These are phyloP conservation scores for Acleris emargana DNA, from an alignment of 2,888 invertebrate genomes.

Conservation along the genomic window DNA sequence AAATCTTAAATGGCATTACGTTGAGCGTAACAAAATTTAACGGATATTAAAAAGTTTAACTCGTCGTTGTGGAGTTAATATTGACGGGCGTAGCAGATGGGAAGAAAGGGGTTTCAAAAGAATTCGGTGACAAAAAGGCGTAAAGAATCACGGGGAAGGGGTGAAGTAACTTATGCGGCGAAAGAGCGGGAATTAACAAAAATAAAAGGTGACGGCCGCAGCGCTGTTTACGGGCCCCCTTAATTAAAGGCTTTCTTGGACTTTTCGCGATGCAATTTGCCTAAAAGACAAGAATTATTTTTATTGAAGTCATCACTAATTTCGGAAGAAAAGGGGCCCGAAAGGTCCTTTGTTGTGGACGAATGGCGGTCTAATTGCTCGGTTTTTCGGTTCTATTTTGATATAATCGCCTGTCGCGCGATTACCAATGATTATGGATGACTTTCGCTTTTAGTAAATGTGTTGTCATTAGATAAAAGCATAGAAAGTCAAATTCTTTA, in stretches of 20 bases:
- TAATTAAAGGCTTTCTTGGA: conserved; percentile 83
- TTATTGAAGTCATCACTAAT: conserved; percentile 85
- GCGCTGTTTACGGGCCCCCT: conserved; percentile 78
- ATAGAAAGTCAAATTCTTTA: not conserved
- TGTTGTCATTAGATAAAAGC: conserved; percentile 6
- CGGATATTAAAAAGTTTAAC: conserved; percentile 84
- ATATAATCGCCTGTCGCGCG: conserved; percentile 58
- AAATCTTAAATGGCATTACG: conserved; percentile 71
- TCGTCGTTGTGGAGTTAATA: conserved; percentile 79
- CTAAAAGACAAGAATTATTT: conserved; percentile 84
- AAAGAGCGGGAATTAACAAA: conserved; percentile 82
- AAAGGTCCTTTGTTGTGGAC: conserved; percentile 74
- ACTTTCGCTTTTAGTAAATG: conserved; percentile 22
- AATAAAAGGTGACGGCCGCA: conserved; percentile 82
- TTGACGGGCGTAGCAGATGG: conserved; percentile 84
- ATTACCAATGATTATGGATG: conserved; percentile 57
- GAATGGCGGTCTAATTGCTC: conserved; percentile 79
- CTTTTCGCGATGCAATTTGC: conserved; percentile 84
- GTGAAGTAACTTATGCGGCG: conserved; percentile 83
- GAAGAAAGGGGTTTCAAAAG: conserved; percentile 79
- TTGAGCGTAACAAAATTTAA: conserved; percentile 79
- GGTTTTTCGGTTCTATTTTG: conserved; percentile 57
- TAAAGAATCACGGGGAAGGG: conserved; percentile 79
- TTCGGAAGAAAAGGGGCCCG: conserved; percentile 68
- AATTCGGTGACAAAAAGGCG: conserved; percentile 84